phyloP scores from a whole-genome alignment of 2,888 invertebrate species.

The Danaus chrysippus region DNA sequence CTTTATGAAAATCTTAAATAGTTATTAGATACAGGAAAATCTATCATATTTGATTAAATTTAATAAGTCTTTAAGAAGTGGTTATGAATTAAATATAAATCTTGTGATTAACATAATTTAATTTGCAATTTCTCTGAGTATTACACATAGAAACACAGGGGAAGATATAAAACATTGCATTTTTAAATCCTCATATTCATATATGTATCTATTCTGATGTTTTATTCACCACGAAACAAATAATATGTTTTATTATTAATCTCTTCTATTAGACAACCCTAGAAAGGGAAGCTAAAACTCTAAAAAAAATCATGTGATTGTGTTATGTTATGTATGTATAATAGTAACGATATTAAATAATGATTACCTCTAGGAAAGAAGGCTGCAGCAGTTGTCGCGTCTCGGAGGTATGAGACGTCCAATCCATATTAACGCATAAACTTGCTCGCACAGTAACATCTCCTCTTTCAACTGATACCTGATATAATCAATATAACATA shows the following conservation, averaged over 20 bases:
- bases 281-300: conserved; percentile 78
- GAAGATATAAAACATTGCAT: no score
- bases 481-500: conserved; percentile 21
- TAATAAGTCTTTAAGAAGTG: conserved; percentile 80
- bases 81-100: no score
- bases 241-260: conserved; percentile 14
- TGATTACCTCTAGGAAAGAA: conserved; percentile 71
- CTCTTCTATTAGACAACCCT: conserved; percentile 36
- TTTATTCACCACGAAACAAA: conserved; percentile 10
- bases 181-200: no score
- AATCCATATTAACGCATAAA: conserved; percentile 67
- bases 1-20: no score
- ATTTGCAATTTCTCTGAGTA: no score
- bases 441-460: conserved; percentile 49
- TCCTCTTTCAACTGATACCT: conserved; percentile 56
- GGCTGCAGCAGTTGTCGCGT: conserved; percentile 75
- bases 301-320: conserved; percentile 34
- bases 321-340: neutral
- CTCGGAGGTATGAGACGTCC: conserved; percentile 69
- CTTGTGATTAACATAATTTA: no score
- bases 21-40: no score
- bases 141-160: no score
- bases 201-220: neutral
- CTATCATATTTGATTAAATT: no score
- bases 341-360: neutral